phyloP scores from a whole-genome alignment of 2,113 vertebrate species.

The Rynchops niger region DNA sequence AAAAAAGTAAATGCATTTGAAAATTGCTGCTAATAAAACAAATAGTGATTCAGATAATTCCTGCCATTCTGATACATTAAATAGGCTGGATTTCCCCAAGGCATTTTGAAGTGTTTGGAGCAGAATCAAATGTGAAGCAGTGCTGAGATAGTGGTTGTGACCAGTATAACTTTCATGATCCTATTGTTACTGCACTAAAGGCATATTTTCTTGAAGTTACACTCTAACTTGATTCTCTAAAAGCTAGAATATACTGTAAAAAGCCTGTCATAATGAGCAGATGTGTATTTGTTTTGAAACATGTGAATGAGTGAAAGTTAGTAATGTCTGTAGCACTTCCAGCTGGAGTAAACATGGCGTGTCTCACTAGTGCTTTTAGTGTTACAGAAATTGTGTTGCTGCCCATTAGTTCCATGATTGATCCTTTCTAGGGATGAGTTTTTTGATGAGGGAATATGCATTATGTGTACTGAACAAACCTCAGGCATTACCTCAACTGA shows the following conservation, averaged over 20 bases:
- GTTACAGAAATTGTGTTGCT: background rate
- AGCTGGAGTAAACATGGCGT: background rate
- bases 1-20: background rate
- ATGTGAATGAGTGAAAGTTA: background rate
- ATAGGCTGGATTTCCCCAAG: background rate
- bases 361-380: background rate
- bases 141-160: background rate
- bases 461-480: background rate
- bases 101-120: conserved; percentile 10
- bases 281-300: background rate
- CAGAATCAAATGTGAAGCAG: background rate
- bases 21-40: background rate
- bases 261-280: background rate
- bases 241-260: background rate
- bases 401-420: background rate
- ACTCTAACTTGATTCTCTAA: background rate
- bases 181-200: background rate
- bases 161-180: background rate
- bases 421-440: background rate
- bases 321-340: background rate
- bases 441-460: background rate
- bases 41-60: background rate
- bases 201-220: background rate
- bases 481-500: background rate
- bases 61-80: background rate